Conservation (phyloP, 2,113 vertebrate genomes). For the Oncorhynchus mykiss region DNA sequence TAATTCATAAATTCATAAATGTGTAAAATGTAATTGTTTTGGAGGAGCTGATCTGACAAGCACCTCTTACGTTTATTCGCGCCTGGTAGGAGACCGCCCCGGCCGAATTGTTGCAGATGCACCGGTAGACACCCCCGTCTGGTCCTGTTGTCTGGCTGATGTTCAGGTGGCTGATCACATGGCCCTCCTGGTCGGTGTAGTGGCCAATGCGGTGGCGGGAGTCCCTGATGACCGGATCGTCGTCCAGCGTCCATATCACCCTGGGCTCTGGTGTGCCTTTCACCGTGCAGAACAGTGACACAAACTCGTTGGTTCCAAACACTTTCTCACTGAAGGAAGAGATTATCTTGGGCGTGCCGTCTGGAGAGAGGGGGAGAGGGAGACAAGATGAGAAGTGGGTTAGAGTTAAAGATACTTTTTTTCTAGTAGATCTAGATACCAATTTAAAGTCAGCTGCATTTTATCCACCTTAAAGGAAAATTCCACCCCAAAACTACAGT, state of each 20-base stretch:
- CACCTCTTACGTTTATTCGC: constrained; percentile 99
- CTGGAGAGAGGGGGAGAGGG: constrained; percentile 60
- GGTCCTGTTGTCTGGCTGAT: constrained; percentile 94
- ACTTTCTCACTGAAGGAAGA: constrained; percentile 97
- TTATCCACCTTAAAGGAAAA: too few species aligned
- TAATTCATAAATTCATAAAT: neutral
- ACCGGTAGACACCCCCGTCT: constrained; percentile 96
- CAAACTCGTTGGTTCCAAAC: constrained; percentile 91
- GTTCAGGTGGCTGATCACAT: constrained; percentile 95
- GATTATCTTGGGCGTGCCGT: constrained; percentile 97
- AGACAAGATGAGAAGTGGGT: neutral
- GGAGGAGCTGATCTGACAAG: constrained; percentile 99
- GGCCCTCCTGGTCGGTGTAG: constrained; percentile 87
- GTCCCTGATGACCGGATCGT: constrained; percentile 89
- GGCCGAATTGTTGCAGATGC: constrained; percentile 97
- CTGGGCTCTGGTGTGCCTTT: constrained; percentile 93
- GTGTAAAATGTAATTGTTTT: constrained; percentile 77
- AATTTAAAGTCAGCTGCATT: too few species aligned
- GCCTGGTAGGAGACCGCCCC: constrained; percentile 99
- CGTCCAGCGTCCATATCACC: constrained; percentile 91
- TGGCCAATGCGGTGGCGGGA: constrained; percentile 90
- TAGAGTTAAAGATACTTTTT: neutral
- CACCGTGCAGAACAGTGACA: constrained; percentile 93
- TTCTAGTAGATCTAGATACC: too few species aligned
- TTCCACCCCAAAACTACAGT: too few species aligned